Evolutionary conservation across 1,140 invertebrate species (phyloP).

Genomic region (Ephestia elutella): DNA sequence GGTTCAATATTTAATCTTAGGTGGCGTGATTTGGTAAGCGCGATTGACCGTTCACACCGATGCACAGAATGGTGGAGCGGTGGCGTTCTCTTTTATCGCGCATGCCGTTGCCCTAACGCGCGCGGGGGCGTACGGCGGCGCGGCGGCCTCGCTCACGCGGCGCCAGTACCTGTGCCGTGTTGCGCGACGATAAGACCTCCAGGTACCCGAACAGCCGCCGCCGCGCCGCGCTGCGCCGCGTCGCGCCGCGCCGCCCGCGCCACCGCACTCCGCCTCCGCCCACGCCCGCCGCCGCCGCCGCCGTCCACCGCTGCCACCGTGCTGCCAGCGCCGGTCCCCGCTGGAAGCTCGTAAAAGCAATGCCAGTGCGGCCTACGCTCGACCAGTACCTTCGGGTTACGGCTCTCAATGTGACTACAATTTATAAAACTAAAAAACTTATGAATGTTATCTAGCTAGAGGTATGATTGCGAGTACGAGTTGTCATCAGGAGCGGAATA

Average conservation of each 20-base stretch:
- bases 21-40: slow-evolving; percentile 34
- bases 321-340: slow-evolving; percentile 23
- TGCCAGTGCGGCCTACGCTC: slow-evolving; percentile 33
- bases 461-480: too few species aligned
- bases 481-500: too few species aligned
- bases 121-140: slow-evolving; percentile 17
- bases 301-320: too few species aligned
- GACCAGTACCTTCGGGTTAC: slow-evolving; percentile 66
- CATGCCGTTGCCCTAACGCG: slow-evolving; percentile 39
- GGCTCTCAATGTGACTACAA: slow-evolving; percentile 64
- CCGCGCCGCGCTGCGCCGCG: slow-evolving; percentile 33
- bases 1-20: too few species aligned
- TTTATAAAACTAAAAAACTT: too few species aligned
- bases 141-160: slow-evolving; percentile 29
- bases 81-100: slow-evolving; percentile 72
- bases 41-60: too few species aligned
- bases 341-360: slow-evolving; percentile 16
- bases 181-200: slow-evolving; percentile 77
- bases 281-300: too few species aligned
- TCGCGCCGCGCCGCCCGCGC: slow-evolving; percentile 20
- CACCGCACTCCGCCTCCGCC: too few species aligned
- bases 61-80: slow-evolving; percentile 61
- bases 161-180: slow-evolving; percentile 71
- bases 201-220: slow-evolving; percentile 75
- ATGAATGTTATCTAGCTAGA: too few species aligned